Base-by-base conservation (phyloP, 2,888 invertebrate species). In the Philereme vetulata region DNA sequence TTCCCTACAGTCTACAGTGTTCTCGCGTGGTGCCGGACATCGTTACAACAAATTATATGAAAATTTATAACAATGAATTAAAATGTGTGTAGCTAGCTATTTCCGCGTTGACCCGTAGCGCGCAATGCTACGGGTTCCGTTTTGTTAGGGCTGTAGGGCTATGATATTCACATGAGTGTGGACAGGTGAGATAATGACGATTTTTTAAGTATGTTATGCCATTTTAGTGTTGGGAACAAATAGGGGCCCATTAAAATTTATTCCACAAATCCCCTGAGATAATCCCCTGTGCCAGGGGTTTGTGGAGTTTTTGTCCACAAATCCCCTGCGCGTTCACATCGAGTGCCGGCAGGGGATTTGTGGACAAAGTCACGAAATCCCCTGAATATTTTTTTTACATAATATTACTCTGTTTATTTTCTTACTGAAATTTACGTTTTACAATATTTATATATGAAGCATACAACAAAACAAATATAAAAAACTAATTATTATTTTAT, bases 41-140 rank as follows among this genome's bases (percentile, higher is more conserved):
- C 92, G 77, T 88, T 82, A 81, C 83, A 90, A 89, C 85, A 86
- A 81, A 75, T 80, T 76, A 84, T 76, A 80, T 82, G 77, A 84
- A 87, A 85, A 81, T 86, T 85, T 84, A 76, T 85, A 75, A 80
- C 85, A 89, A 88, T 84, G 74, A 78, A 84, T 83, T 84, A 86
- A 84, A 85, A 78, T 79, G 90, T 90, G 91, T 91, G 88, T 92
- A 91, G 90, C 90, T 89, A 91, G 90, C 84, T 83, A 71, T 80
- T 84, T 60, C 85, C 92, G 92, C 91, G 91, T 91, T 91, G 90
- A 92, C 92, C 90, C 62, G 92, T 90, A 88, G 93, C 93, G 93
- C 92, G 93, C 93, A 93, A 93, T 93, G 93, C 93, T 92, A 88
- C 90, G 83, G 89, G 92, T 90, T 92, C 82, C 93, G 93, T 87